Evolutionary conservation across 2,113 vertebrate genomes (phyloP).

Genomic region (Origma solitaria): DNA sequence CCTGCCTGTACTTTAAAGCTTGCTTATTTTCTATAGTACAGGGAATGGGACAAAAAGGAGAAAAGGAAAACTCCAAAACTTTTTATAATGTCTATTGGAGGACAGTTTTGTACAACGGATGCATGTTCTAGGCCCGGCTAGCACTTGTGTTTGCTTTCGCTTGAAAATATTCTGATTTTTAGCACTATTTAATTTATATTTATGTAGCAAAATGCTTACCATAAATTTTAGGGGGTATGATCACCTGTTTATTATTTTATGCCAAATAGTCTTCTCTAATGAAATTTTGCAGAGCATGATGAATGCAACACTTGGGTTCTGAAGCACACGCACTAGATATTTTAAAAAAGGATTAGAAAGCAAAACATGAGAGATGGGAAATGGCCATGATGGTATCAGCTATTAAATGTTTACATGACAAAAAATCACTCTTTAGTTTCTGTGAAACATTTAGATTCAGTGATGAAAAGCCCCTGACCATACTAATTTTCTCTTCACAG

Average conservation of each 20-base stretch:
- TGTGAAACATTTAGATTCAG: not conserved
- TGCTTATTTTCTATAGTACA: not conserved
- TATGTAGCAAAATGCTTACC: not conserved
- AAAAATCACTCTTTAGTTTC: not conserved
- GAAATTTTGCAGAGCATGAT: not conserved
- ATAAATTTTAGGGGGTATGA: not conserved
- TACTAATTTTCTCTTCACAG: not conserved
- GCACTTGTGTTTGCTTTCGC: not conserved
- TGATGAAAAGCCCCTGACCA: not conserved
- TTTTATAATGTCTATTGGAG: not conserved
- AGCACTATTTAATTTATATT: not conserved
- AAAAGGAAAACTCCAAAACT: not conserved
- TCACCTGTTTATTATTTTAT: not conserved
- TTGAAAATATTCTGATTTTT: not conserved
- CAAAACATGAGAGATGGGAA: not conserved
- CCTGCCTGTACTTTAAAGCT: not conserved
- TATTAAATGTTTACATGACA: not conserved
- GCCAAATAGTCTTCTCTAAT: not conserved
- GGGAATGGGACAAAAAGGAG: not conserved
- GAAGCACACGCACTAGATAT: not conserved
- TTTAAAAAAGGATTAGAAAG: not conserved
- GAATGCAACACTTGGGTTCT: not conserved
- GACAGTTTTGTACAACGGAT: not conserved
- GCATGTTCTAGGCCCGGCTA: not conserved
- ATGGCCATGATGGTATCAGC: not conserved